Evolutionary conservation across 2,888 invertebrate species (phyloP), one percentile per base, ranked within the genome.

Genomic region (Lasioglossum calceatum): DNA sequence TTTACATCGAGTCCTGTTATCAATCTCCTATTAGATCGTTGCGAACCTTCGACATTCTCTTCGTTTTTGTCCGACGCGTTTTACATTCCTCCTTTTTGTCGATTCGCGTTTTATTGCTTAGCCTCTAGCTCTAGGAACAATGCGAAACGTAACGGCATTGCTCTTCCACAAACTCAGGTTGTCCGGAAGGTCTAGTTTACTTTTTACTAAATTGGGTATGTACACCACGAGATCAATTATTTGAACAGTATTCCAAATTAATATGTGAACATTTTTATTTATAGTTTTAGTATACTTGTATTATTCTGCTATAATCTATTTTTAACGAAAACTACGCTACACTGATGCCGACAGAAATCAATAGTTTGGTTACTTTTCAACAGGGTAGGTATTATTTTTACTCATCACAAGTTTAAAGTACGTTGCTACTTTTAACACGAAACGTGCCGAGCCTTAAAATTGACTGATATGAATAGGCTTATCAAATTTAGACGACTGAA

Each of bases 21-120:
- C 74, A 79, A 85, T 85, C 75, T 85, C 72, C 79, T 79, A 86
- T 85, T 85, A 79, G 79, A 86, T 85, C 76, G 86, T 85, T 79
- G 75, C 72, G 64, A 79, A 79, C 75, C 71, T 75, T 67, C 80
- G 75, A 72, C 67, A 64, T 79, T 85, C 86, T 79, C 54, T 19
- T 54, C 27, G 61, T 79, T 85, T 79, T 85, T 79, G 54, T 39
- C 2, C 4, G 4, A 19, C 44, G n/a, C 32, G 72, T 76, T 85
- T 85, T 86, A 85, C 85, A 86, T 86, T 85, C 86, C 36, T 54
- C 39, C 71, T 85, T 85, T 71, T 85, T 79, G 47, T n/a, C 47
- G 27, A 32, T 64, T 76, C 27, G 75, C 75, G 44, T 42, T 86
- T 85, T 85, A 85, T 79, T 79, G 79, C 79, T n/a, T 44, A 23